Base-by-base conservation (phyloP, 92 coral and sea anemone genomes). In the Parazoanthus swiftii region DNA sequence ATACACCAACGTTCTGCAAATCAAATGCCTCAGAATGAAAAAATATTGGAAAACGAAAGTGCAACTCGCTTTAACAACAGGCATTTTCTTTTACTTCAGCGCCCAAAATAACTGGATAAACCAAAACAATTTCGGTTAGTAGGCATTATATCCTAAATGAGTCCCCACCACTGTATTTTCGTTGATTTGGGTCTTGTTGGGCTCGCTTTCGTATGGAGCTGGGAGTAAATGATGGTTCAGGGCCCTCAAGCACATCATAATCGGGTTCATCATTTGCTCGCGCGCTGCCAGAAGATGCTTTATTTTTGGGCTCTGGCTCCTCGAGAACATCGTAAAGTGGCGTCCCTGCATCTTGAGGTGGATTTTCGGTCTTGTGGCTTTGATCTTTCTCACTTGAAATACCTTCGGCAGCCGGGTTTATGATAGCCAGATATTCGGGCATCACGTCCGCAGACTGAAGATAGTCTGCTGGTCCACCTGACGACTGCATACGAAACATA, bases 211-310 rank as follows among this genome's bases (percentile, higher is more conserved):
- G 26, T 26, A 33, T 46, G 35, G 87, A 74, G 87, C 87, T 71
- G 42, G 87, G 68, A 84, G 44, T 46, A 2, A 79, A 70, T 54
- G 23, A 20, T 71, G 35, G 25, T 68, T 71, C 21, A 70, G 87
- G 87, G 1, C 56, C 87, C 70, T 84, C 87, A 15, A 84, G 78
- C 33, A 68, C 87, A 84, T 84, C 87, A 71, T 84, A 84, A 67
- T 84, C 87, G 0, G 87, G 87, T 26, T 84, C 87, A 71, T 70
- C 67, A 46, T 25, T 51, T 37, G 80, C 26, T 76, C 8, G 25
- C 4, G 8, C 26, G 82, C 39, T 51, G 59, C 46, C 46, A 70
- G 20, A 29, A 29, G 48, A 51, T 23, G 7, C 67, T 29, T 9
- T 84, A 48, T 44, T 44, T 15, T 70, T 16, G 20, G 35, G 86